Base-by-base conservation (phyloP, 2,888 invertebrate genomes). In the Idaea dimidiata region DNA sequence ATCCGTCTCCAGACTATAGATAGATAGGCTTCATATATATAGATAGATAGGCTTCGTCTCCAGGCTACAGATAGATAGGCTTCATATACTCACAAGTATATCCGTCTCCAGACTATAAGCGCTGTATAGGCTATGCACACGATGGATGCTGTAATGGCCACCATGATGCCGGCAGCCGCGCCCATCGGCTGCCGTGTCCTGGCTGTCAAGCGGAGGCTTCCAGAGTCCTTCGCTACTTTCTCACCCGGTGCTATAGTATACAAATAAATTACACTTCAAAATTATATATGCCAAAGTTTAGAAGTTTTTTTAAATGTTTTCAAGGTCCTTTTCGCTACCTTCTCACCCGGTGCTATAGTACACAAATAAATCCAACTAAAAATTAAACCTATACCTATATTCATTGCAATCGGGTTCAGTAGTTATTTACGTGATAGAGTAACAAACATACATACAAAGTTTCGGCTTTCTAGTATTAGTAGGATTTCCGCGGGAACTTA, bases 81-180 rank as follows among this genome's bases (percentile, higher is more conserved):
- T 24, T 24, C 24, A 24, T 31, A n/a, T 54, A 86, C 89, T 87
- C 67, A 92, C 91, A 92, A 70, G 72, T 91, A 91, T 80, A 89
- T 86, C 73, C 88, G 77, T 70, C 90, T 82, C 91, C 90, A 92
- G 5, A 91, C 84, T 57, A 92, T 80, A 62, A 92, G 87, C 0
- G 83, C 80, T 16, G 84, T 83, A 79, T 92, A 92, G 1, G 89
- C 89, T 68, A 89, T 69, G 66, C 83, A 83, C 6, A 91, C 88
- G 68, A 92, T 85, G 70, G 79, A 84, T 78, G 86, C 87, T 1
- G 91, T 91, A 67, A 89, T 82, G 18, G 86, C 77, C 4, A 91
- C 83, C 91, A 91, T 91, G 74, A 92, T 87, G 31, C 86, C 89
- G 0, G 91, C 91, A 0, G 90, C 91, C 4, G 82, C 76, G 6